Evolutionary conservation across 2,113 vertebrate genomes (phyloP).

Genomic region (Hyla sarda): DNA sequence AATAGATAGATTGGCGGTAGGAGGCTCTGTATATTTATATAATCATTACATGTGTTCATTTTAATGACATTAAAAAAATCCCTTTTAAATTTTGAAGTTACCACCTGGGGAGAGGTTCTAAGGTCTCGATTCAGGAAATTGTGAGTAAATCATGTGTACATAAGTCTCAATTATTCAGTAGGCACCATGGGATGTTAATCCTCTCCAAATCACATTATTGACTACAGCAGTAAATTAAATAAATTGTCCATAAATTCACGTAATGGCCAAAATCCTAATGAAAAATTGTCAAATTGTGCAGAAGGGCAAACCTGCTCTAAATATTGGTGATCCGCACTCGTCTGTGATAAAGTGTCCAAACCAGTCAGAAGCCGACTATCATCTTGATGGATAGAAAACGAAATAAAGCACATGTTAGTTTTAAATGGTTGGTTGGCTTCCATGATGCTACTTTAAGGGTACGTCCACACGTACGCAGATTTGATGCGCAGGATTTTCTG

Average conservation of each 20-base stretch:
- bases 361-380: too few relatives aligned
- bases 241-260: not conserved
- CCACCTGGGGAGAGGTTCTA: conserved; percentile 5
- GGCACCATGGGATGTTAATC: conserved; percentile 18
- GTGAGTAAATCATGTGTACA: conserved; percentile 24
- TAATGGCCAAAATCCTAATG: conserved; percentile 28
- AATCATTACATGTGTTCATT: conserved; percentile 14
- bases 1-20: not conserved
- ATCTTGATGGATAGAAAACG: too few relatives aligned
- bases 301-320: too few relatives aligned
- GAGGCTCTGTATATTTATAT: not conserved
- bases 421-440: too few relatives aligned
- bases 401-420: too few relatives aligned
- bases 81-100: conserved; percentile 7
- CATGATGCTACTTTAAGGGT: too few relatives aligned
- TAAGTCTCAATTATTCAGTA: conserved; percentile 12
- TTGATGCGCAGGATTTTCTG: too few relatives aligned
- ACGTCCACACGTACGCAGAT: too few relatives aligned
- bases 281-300: not conserved
- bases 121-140: conserved; percentile 7
- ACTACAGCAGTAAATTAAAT: conserved; percentile 19
- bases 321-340: too few relatives aligned
- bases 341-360: too few relatives aligned
- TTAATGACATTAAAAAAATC: not conserved
- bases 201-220: conserved; percentile 38